Evolutionary conservation across 2,888 invertebrate species (phyloP).

Genomic region (Troglohyphantes excavatus): DNA sequence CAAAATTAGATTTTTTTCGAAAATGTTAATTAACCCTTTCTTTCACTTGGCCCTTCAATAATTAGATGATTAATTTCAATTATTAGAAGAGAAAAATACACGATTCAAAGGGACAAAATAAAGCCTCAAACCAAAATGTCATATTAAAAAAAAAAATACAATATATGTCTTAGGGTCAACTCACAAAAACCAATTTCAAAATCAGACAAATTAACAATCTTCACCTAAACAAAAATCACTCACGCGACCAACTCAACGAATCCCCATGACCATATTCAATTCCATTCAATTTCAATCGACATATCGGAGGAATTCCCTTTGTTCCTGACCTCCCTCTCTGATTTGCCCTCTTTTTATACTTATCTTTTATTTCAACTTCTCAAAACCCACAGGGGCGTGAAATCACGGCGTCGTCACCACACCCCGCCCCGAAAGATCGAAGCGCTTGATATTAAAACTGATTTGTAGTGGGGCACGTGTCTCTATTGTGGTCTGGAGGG

Average conservation of each 20-base stretch:
- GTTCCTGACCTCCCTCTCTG: background rate
- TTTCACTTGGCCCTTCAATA: too few relatives aligned
- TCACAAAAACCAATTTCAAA: too few relatives aligned
- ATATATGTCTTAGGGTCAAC: too few relatives aligned
- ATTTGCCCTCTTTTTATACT: background rate
- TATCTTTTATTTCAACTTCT: background rate
- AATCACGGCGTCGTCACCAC: conserved; percentile 35
- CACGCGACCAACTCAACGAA: background rate
- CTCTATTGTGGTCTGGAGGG: conserved; percentile 72
- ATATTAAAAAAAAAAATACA: too few relatives aligned
- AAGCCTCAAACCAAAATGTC: too few relatives aligned
- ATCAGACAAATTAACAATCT: background rate
- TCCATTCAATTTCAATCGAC: background rate
- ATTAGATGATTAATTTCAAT: too few relatives aligned
- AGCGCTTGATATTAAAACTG: conserved; percentile 61
- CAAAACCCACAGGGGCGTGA: conserved; percentile 36
- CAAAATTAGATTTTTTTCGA: too few relatives aligned
- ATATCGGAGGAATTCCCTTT: background rate
- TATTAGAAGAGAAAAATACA: too few relatives aligned
- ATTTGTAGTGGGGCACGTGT: conserved; percentile 58
- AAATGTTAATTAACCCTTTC: too few relatives aligned
- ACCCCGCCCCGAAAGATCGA: conserved; percentile 33
- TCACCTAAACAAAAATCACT: background rate
- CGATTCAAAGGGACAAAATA: too few relatives aligned
- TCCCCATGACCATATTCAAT: background rate